These are phyloP conservation scores for Actias luna DNA, from an alignment of 2,888 invertebrate species.

Conservation along the genomic window DNA sequence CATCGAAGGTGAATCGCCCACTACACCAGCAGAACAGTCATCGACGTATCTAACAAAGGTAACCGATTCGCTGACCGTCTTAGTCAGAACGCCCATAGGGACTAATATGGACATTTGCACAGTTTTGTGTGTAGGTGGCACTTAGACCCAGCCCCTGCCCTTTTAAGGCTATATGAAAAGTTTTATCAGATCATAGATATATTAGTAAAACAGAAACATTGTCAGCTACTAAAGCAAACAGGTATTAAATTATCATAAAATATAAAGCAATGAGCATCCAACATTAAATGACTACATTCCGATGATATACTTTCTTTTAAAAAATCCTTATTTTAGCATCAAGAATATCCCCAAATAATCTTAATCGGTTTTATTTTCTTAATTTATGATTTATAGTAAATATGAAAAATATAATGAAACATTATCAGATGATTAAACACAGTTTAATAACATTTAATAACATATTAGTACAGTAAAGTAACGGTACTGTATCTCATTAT, in stretches of 20 bases:
- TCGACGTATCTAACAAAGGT: slow-evolving; percentile 71
- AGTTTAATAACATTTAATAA: too few species aligned
- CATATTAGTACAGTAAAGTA: too few species aligned
- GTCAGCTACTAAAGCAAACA: slow-evolving; percentile 20
- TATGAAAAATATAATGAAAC: too few species aligned
- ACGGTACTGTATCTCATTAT: too few species aligned
- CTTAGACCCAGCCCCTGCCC: slow-evolving; percentile 61
- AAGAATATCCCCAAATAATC: too few species aligned
- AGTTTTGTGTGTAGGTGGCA: slow-evolving; percentile 65
- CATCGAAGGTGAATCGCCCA: slow-evolving; percentile 79
- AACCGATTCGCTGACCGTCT: slow-evolving; percentile 68
- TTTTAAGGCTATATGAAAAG: slow-evolving; percentile 57
- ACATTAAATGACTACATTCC: background rate
- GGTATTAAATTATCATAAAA: background rate
- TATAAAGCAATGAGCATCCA: background rate
- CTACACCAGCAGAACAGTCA: slow-evolving; percentile 61
- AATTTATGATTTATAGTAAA: too few species aligned
- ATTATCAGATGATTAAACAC: too few species aligned
- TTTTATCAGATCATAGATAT: slow-evolving; percentile 35
- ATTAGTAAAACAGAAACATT: slow-evolving; percentile 16
- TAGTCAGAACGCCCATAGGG: slow-evolving; percentile 71
- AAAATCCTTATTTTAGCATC: too few species aligned
- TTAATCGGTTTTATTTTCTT: too few species aligned
- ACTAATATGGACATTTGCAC: slow-evolving; percentile 76
- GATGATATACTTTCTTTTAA: background rate